phyloP scores from a whole-genome alignment of 1,140 invertebrate species.

The Tetramorium parvispinum region DNA sequence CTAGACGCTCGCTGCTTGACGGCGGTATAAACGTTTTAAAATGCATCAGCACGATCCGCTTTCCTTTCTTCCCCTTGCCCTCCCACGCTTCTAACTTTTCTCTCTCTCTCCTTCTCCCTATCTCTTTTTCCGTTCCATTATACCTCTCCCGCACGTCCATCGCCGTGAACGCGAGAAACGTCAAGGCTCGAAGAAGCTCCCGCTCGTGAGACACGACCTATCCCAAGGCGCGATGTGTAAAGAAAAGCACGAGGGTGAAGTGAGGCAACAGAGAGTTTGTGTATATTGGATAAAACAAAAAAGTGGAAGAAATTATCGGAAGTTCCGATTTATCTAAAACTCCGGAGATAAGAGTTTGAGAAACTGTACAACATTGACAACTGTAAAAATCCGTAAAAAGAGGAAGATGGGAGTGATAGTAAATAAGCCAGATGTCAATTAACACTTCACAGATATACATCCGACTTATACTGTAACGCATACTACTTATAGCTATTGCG shows the following conservation, averaged over 20 bases:
- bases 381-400: not conserved
- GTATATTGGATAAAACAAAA: not conserved
- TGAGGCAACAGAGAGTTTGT: not conserved
- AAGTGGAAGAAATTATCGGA: not conserved
- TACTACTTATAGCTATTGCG: not conserved
- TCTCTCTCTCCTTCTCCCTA: conserved; percentile 1
- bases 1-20: conserved; percentile 55
- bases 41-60: conserved; percentile 70
- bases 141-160: conserved; percentile 56
- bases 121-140: conserved; percentile 46
- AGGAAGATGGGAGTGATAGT: not conserved
- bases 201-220: conserved; percentile 57
- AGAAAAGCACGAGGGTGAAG: conserved; percentile 40
- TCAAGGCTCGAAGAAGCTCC: conserved; percentile 48
- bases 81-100: not conserved
- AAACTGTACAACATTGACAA: not conserved
- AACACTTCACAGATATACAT: not conserved
- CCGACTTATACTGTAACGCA: not conserved
- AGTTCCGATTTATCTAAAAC: not conserved
- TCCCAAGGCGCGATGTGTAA: conserved; percentile 38
- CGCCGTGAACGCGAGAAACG: conserved; percentile 53
- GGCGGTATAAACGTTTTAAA: conserved; percentile 67
- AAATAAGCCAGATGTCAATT: conserved; percentile 23
- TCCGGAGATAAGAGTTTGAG: not conserved
- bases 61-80: conserved; percentile 34